phyloP scores from a whole-genome alignment of 2,888 invertebrate species.

The Morinoia aosen region DNA sequence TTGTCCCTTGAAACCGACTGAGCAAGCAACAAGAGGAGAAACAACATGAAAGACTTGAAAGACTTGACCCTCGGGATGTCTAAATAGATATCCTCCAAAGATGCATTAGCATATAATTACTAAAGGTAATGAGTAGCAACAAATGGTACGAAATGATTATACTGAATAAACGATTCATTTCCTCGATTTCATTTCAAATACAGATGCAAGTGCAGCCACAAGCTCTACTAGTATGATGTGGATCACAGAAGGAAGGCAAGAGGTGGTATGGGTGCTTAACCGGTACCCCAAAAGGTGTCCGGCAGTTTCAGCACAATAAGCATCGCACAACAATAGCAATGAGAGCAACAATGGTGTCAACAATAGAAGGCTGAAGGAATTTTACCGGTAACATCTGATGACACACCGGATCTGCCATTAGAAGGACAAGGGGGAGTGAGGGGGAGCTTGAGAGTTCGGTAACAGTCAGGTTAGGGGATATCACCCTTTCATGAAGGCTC shows the following conservation, averaged over 20 bases:
- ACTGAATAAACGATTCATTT: no score
- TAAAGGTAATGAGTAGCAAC: no score
- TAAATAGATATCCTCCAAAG: neutral
- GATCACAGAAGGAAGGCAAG: neutral
- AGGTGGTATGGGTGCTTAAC: neutral
- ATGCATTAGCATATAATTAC: no score
- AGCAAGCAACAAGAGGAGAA: neutral
- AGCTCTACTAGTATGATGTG: neutral
- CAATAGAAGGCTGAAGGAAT: constrained; percentile 37
- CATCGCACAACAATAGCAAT: constrained; percentile 39
- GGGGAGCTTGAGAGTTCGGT: neutral
- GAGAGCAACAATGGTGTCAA: constrained; percentile 31
- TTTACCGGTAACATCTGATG: constrained; percentile 42
- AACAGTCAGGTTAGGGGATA: neutral
- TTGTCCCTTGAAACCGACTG: neutral
- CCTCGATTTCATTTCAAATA: neutral
- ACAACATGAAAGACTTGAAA: neutral
- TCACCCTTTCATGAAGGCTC: constrained; percentile 13
- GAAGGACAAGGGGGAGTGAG: neutral
- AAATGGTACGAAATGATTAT: no score
- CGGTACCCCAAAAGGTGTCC: neutral
- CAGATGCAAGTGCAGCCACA: neutral
- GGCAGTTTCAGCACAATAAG: constrained; percentile 34
- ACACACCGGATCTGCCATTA: constrained; percentile 40
- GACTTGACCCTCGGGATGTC: neutral